phyloP scores from a whole-genome alignment of 2,797 vertebrate genomes.

The Poeciliopsis turneri region DNA sequence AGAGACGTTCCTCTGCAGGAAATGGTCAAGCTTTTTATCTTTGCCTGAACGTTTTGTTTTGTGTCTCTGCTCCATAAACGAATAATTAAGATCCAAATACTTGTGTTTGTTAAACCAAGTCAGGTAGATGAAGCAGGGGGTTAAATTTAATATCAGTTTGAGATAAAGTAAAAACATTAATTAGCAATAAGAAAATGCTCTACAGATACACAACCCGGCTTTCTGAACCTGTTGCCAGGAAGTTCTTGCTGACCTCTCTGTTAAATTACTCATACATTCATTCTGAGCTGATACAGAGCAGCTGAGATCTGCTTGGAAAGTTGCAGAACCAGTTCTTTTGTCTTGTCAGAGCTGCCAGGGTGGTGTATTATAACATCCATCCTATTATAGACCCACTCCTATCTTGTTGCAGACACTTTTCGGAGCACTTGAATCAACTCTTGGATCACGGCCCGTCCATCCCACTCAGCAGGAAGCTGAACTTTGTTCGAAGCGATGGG shows the following conservation, averaged over 20 bases:
- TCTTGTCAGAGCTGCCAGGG: slow-evolving; percentile 48
- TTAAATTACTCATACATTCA: slow-evolving; percentile 37
- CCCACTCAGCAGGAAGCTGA: slow-evolving; percentile 66
- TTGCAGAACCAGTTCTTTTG: slow-evolving; percentile 80
- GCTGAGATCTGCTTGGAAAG: slow-evolving; percentile 48
- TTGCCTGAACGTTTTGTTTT: neutral
- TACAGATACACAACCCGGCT: neutral
- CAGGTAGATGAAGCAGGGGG: neutral
- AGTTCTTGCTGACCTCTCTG: slow-evolving; percentile 4
- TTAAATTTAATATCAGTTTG: neutral
- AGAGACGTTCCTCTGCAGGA: neutral
- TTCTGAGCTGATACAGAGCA: slow-evolving; percentile 19
- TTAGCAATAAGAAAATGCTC: neutral
- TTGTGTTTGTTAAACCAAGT: neutral
- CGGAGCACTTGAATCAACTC: slow-evolving; percentile 17
- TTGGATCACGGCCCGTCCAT: slow-evolving; percentile 31
- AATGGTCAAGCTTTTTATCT: neutral
- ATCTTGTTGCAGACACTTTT: slow-evolving; percentile 31
- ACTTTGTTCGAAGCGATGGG: slow-evolving; percentile 63
- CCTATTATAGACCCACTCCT: slow-evolving; percentile 41
- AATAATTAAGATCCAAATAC: neutral
- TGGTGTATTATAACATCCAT: slow-evolving; percentile 48
- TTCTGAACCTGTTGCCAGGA: neutral
- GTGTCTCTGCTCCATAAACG: neutral
- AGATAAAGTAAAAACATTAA: neutral